Percentiles rank a stretch among this genome's conserved stretches.
phyloP scores from a whole-genome alignment of 2,113 vertebrate genomes.

The Cyanistes caeruleus region DNA sequence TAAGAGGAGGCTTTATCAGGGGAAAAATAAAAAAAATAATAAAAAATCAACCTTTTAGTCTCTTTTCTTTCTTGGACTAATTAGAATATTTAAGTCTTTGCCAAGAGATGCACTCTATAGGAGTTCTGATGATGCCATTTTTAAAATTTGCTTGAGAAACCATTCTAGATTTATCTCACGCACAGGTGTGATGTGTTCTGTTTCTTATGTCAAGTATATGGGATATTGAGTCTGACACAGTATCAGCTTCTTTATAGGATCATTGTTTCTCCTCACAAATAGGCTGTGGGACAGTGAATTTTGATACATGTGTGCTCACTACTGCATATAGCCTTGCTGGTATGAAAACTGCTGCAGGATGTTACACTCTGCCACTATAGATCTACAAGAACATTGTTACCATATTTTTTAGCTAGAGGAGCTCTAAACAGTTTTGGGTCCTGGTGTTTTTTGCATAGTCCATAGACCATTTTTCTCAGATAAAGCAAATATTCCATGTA shows the following conservation, averaged over 20 bases:
- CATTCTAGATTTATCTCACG: not conserved
- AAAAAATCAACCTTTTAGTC: not conserved
- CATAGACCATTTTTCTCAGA: not conserved
- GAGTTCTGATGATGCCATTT: not conserved
- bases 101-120: not conserved
- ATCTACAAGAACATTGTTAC: not conserved
- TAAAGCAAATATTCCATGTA: not conserved
- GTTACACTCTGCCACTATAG: not conserved
- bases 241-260: not conserved
- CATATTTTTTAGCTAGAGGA: not conserved
- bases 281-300: not conserved
- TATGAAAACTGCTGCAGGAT: not conserved
- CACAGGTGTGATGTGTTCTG: not conserved
- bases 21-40: not conserved
- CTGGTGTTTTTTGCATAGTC: not conserved
- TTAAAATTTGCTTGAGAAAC: not conserved
- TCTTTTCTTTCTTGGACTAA: not conserved
- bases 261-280: not conserved
- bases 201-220: not conserved
- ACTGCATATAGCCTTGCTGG: not conserved
- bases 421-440: not conserved
- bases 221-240: not conserved
- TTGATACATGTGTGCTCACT: fast-evolving
- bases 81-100: not conserved
- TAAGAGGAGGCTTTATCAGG: not conserved